Evolutionary conservation across 2,113 vertebrate genomes (phyloP).

Genomic region (Scalopus aquaticus): DNA sequence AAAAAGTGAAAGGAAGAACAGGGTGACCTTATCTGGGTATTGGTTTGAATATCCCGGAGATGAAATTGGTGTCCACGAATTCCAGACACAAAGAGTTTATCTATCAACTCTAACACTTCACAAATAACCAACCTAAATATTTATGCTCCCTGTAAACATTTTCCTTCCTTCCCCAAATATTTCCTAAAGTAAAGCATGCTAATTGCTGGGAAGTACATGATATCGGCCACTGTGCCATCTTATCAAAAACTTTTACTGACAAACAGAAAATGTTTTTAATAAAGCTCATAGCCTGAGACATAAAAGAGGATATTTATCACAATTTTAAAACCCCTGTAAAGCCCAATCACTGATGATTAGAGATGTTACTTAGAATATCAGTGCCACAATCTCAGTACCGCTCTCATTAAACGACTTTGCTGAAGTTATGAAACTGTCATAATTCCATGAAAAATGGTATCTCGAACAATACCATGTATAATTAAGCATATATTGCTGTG

Average conservation of each 20-base stretch:
- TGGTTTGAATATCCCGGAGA: constrained; percentile 24
- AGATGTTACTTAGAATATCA: constrained; percentile 62
- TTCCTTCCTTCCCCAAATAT: neutral
- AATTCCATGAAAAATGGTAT: constrained; percentile 69
- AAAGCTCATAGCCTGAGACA: constrained; percentile 48
- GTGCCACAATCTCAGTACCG: constrained; percentile 34
- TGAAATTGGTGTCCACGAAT: constrained; percentile 43
- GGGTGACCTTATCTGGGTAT: neutral
- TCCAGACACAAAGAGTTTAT: neutral
- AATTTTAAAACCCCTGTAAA: constrained; percentile 47
- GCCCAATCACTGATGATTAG: constrained; percentile 36
- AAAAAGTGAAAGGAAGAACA: neutral
- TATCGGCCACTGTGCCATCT: constrained; percentile 31
- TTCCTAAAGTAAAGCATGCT: constrained; percentile 54
- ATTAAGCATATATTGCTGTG: constrained; percentile 66
- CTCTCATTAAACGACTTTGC: constrained; percentile 65
- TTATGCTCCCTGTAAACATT: neutral
- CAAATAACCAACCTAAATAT: neutral
- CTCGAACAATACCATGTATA: constrained; percentile 69
- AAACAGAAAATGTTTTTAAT: constrained; percentile 68
- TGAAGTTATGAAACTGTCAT: constrained; percentile 68
- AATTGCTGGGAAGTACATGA: neutral
- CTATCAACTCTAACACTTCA: neutral
- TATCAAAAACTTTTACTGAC: constrained; percentile 47
- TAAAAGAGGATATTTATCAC: constrained; percentile 60